Evolutionary conservation across 2,797 vertebrate species (phyloP).

Genomic region (Steatocranus sp.): DNA sequence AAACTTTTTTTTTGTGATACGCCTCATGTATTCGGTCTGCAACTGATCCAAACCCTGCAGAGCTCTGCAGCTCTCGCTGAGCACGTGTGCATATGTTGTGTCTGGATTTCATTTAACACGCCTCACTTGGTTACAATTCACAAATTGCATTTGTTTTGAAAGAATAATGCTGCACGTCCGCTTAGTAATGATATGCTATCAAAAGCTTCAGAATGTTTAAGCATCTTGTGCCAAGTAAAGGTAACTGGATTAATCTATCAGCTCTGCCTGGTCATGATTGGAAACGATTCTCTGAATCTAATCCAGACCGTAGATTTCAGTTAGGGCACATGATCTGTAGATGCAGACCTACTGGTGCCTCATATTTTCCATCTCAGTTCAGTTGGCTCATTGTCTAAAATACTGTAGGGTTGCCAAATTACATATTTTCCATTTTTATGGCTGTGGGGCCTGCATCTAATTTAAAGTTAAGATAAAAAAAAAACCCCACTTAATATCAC

Average conservation of each 20-base stretch:
- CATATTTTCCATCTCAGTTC: slow-evolving; percentile 36
- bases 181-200: slow-evolving; percentile 28
- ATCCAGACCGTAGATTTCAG: slow-evolving; percentile 55
- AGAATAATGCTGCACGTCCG: slow-evolving; percentile 16
- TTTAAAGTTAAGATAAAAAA: slow-evolving; percentile 46
- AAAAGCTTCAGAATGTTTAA: slow-evolving; percentile 13
- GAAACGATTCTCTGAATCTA: slow-evolving; percentile 55
- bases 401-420: slow-evolving; percentile 17
- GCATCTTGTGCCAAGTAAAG: slow-evolving; percentile 31
- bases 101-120: slow-evolving; percentile 49
- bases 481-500: not conserved
- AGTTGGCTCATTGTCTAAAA: slow-evolving; percentile 27
- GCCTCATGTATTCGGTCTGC: not conserved
- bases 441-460: slow-evolving; percentile 28
- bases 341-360: slow-evolving; percentile 41
- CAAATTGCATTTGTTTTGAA: slow-evolving; percentile 45
- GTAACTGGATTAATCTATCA: slow-evolving; percentile 52
- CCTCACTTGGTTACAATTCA: slow-evolving; percentile 13
- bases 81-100: slow-evolving; percentile 1
- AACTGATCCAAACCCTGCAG: slow-evolving; percentile 1
- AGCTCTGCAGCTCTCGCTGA: not conserved
- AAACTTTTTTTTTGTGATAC: slow-evolving; percentile 1
- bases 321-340: not conserved
- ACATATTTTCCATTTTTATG: slow-evolving; percentile 29
- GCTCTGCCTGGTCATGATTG: slow-evolving; percentile 45